Conservation (phyloP, 2,888 invertebrate species). For the Mantis religiosa region DNA sequence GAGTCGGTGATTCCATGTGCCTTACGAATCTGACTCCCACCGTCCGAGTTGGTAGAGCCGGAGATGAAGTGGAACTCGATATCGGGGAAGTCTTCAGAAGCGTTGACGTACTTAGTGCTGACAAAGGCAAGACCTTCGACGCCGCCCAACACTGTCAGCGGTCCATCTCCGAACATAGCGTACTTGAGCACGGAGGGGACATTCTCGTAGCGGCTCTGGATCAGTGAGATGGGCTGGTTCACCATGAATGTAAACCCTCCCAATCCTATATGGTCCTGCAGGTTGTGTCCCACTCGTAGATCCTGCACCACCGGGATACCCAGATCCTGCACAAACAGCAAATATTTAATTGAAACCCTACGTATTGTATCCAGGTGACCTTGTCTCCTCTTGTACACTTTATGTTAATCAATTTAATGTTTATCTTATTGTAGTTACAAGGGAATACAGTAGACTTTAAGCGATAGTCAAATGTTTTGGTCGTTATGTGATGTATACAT, state of each 20-base stretch:
- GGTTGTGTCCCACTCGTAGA: slow-evolving; percentile 72
- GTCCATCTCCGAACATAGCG: slow-evolving; percentile 77
- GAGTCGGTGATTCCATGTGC: slow-evolving; percentile 67
- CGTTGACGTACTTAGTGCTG: slow-evolving; percentile 79
- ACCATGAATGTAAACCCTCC: slow-evolving; percentile 81
- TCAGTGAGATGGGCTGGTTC: slow-evolving; percentile 72
- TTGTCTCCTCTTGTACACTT: no score
- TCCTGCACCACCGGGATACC: slow-evolving; percentile 77
- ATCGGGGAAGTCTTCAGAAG: slow-evolving; percentile 77
- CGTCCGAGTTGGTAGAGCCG: slow-evolving; percentile 82
- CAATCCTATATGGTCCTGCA: slow-evolving; percentile 85
- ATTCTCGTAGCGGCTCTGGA: slow-evolving; percentile 73
- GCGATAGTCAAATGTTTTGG: no score
- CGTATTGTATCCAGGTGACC: no score
- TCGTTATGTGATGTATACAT: no score
- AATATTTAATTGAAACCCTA: no score
- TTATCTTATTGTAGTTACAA: no score
- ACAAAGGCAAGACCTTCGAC: slow-evolving; percentile 88
- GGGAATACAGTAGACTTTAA: no score
- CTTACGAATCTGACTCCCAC: slow-evolving; percentile 74
- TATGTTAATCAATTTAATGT: no score
- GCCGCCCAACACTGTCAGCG: slow-evolving; percentile 80
- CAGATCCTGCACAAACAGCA: slow-evolving; percentile 53
- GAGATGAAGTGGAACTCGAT: slow-evolving; percentile 87
- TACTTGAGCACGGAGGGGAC: slow-evolving; percentile 72